Evolutionary conservation across 2,113 vertebrate genomes (phyloP).

Genomic region (Passer montanus): DNA sequence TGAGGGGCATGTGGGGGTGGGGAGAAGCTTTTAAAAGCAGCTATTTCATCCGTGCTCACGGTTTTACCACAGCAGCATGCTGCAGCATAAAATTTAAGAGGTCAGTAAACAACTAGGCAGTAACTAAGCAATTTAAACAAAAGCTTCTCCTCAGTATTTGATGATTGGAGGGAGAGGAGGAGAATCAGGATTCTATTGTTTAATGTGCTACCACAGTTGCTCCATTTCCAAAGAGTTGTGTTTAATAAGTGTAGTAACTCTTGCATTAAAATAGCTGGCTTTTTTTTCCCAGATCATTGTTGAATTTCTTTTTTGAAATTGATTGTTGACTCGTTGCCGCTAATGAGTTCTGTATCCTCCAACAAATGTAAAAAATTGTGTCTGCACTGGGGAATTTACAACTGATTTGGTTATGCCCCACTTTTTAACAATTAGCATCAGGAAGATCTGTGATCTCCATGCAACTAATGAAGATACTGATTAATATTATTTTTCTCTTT

Average conservation of each 20-base stretch:
- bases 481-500: not conserved
- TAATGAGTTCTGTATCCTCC: not conserved
- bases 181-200: not conserved
- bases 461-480: not conserved
- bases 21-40: not conserved
- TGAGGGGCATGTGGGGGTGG: not conserved
- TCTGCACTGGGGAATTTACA: not conserved
- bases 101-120: slow-evolving; percentile 3
- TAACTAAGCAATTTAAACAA: slow-evolving; percentile 18
- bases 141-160: not conserved
- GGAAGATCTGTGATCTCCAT: not conserved
- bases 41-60: not conserved
- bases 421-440: not conserved
- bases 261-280: not conserved
- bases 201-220: not conserved
- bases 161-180: not conserved
- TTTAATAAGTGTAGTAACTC: not conserved
- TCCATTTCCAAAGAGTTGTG: not conserved
- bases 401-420: not conserved
- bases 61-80: not conserved
- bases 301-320: not conserved
- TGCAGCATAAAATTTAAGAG: slow-evolving; percentile 36
- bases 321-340: not conserved
- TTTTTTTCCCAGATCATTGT: not conserved
- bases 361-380: not conserved